These are phyloP conservation scores for Molossus alvarezi DNA, from an alignment of 2,797 vertebrate species.

Conservation along the genomic window DNA sequence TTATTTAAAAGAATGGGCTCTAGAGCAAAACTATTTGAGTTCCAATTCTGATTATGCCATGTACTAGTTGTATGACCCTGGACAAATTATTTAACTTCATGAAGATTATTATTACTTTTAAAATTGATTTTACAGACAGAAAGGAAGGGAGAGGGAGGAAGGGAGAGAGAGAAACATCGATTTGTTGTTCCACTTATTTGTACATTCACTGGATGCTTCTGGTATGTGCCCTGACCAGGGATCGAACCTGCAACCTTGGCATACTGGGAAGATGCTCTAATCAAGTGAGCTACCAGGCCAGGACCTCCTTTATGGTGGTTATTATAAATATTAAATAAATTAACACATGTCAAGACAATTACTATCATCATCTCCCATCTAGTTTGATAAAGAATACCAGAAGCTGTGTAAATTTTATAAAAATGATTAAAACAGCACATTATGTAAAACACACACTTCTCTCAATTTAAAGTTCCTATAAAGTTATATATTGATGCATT, in stretches of 20 bases:
- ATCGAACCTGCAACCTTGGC: neutral
- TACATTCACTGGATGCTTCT: neutral
- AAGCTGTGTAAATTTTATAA: slow-evolving; percentile 46
- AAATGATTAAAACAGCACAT: neutral
- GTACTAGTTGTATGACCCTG: neutral
- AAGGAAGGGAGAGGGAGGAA: neutral
- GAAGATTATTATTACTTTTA: neutral
- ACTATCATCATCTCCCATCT: neutral
- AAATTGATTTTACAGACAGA: neutral
- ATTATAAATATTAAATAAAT: slow-evolving; percentile 42
- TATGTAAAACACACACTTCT: slow-evolving; percentile 2
- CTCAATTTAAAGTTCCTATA: neutral
- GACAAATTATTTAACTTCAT: no score
- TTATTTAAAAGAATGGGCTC: neutral
- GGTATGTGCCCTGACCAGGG: neutral
- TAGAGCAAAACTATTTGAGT: neutral
- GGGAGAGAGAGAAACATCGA: neutral
- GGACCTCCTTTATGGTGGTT: neutral
- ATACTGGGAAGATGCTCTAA: neutral
- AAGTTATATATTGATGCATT: slow-evolving; percentile 12
- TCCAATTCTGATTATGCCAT: neutral
- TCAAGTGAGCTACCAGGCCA: neutral
- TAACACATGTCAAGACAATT: slow-evolving; percentile 1
- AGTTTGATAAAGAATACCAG: neutral
- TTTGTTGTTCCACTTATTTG: neutral